These are phyloP conservation scores for Polypterus senegalus DNA, from an alignment of 2,113 vertebrate species.

Conservation along the genomic window DNA sequence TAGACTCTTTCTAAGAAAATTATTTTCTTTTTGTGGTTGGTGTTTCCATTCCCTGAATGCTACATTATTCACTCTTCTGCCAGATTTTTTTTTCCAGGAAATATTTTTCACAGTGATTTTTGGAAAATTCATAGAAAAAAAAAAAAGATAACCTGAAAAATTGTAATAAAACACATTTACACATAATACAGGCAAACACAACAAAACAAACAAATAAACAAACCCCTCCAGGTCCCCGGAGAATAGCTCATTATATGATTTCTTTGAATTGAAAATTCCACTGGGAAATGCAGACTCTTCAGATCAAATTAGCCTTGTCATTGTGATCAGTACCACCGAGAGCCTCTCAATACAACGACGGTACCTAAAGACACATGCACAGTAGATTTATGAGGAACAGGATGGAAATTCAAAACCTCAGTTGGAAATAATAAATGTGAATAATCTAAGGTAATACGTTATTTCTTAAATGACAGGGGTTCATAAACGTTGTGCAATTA, in stretches of 20 bases:
- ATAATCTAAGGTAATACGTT: conserved; percentile 41
- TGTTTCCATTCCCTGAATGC: no score
- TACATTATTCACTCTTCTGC: no score
- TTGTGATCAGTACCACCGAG: conserved; percentile 38
- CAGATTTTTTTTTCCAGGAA: no score
- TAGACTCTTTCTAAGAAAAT: no score
- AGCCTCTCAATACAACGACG: conserved; percentile 30
- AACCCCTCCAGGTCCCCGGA: conserved; percentile 9
- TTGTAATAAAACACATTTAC: no score
- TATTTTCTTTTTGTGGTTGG: no score
- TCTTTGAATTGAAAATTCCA: conserved; percentile 56
- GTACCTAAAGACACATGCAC: conserved; percentile 28
- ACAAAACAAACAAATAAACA: background rate
- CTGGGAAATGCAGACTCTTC: conserved; percentile 44
- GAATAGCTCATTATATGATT: conserved; percentile 18
- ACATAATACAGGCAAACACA: background rate
- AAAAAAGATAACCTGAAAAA: no score
- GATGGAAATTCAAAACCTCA: conserved; percentile 23
- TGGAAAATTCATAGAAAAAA: no score
- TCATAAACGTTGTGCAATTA: conserved; percentile 62
- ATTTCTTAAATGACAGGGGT: conserved; percentile 35
- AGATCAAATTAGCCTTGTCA: conserved; percentile 54
- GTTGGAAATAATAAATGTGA: conserved; percentile 41
- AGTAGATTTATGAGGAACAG: conserved; percentile 28
- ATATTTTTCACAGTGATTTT: no score